Evolutionary conservation across 2,113 vertebrate species (phyloP), one percentile per base, ranked within the genome.

Genomic region (Eulemur rufifrons): DNA sequence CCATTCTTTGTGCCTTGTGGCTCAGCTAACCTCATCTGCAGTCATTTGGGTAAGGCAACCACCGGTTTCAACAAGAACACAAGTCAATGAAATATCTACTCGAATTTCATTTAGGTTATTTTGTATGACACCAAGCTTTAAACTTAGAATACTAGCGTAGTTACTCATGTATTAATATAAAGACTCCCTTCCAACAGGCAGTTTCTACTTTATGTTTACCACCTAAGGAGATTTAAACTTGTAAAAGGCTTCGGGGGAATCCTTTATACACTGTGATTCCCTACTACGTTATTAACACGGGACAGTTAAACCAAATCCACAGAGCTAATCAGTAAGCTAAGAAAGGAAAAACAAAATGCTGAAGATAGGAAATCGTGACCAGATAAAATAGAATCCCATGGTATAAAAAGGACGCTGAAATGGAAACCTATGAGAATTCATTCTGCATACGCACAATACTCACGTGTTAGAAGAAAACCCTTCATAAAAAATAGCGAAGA

Each of bases 401-500:
- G 29, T 11, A 61, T 32, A 82, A 61, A 82, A 50, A 52, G 61
- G 63, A 25, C 10, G 12, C 54, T 25, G 59, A 73, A 84, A 85
- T 32, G 77, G 92, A 91, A 95, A 47, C 52, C 80, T 23, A 11
- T 3, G 37, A 61, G 77, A 92, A 78, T 27, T 34, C 23, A 64
- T 47, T 83, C 86, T 71, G 96, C 11, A 2, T 25, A 96, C 64
- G 85, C 95, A 98, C 98, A 98, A 96, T 61, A 73, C 94, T 25
- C 92, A 89, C 74, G 56, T 14, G 90, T 97, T 39, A 96, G 93
- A 96, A 96, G 94, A 96, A 78, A 95, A 96, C 97, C 97, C 97
- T 97, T 98, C 98, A 98, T 98, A 99, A 98, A 99, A 99, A 99
- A 99, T 98, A 98, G 98, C 98, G 98, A 97, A 76, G 98, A 98